Evolutionary conservation across 2,113 vertebrate species (phyloP), one percentile per base, ranked within the genome.

Genomic region (Onychostruthus taczanowskii): DNA sequence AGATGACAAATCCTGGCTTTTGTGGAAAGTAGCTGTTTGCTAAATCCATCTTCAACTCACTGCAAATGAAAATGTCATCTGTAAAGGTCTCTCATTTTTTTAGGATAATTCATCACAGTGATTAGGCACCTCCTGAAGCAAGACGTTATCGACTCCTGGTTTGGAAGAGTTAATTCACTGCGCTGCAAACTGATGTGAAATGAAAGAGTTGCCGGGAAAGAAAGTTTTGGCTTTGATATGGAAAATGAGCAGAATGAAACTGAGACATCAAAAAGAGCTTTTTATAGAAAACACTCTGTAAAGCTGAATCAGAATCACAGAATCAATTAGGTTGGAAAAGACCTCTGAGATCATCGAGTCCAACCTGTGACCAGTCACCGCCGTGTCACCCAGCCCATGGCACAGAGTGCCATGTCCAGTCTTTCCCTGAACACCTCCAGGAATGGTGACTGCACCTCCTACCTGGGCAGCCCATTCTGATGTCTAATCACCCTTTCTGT

Each of bases 31-130:
- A 95, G 79, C 69, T 80, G 76, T 81, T 96, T 89, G 88, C 82
- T 95, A 95, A 96, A 84, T 52, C 56, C 80, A 58, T 84, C 92
- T 93, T 90, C 83, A 90, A 53, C 41, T 93, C 84, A 72, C 44
- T 90, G 94, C 56, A 94, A 78, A 90, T 94, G 76, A 90, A 96
- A 94, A 96, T 93, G 92, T 94, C 88, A 95, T 95, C 92, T 95
- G 90, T 86, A 96, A 95, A 96, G 90, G 94, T 94, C 92, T 93
- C 85, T 89, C 86, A 67, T 90, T 89, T 95, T 95, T 93, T 96
- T 80, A 81, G 82, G 96, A 69, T 94, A 95, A 89, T 95, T 95
- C 89, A 95, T 94, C 84, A 81, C 85, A 89, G 70, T 84, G 93
- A 90, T 93, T 91, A 90, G 94, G 92, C 61, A 92, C 55, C 85